Conservation (phyloP, 2,113 vertebrate species). For the Orthonyx spaldingii region DNA sequence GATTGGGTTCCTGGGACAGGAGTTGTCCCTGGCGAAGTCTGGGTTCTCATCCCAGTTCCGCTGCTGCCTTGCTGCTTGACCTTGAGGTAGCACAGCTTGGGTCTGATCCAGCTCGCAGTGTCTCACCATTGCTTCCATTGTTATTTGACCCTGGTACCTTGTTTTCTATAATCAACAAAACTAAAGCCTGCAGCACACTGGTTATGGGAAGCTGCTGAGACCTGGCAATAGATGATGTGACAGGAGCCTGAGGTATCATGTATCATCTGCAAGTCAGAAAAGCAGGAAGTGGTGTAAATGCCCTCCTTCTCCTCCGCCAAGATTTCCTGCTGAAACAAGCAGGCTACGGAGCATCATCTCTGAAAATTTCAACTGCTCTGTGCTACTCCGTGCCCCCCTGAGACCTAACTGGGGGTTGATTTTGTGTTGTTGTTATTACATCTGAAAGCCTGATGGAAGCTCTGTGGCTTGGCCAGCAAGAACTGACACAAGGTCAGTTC, state of each 20-base stretch:
- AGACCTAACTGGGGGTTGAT: not conserved
- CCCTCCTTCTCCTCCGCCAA: not conserved
- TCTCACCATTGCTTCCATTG: not conserved
- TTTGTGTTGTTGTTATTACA: not conserved
- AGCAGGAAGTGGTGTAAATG: slow-evolving; percentile 13
- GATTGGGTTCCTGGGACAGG: not conserved
- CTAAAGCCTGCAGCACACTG: not conserved
- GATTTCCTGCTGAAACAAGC: slow-evolving; percentile 10
- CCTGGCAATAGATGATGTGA: not conserved
- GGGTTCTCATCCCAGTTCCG: not conserved
- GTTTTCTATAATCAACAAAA: not conserved
- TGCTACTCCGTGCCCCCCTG: not conserved
- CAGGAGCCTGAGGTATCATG: not conserved
- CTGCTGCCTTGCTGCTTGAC: not conserved
- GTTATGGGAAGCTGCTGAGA: slow-evolving; percentile 25
- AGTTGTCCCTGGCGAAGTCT: not conserved
- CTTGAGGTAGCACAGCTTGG: slow-evolving; percentile 25
- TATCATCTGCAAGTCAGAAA: slow-evolving; percentile 20
- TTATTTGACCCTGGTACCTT: slow-evolving; percentile 28
- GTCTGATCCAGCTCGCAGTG: not conserved
- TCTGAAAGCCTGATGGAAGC: not conserved
- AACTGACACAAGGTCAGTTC: not conserved
- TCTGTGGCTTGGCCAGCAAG: not conserved
- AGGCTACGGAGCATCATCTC: not conserved
- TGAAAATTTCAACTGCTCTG: not conserved